Evolutionary conservation across 2,888 invertebrate species (phyloP).

Genomic region (Noctua pronuba): DNA sequence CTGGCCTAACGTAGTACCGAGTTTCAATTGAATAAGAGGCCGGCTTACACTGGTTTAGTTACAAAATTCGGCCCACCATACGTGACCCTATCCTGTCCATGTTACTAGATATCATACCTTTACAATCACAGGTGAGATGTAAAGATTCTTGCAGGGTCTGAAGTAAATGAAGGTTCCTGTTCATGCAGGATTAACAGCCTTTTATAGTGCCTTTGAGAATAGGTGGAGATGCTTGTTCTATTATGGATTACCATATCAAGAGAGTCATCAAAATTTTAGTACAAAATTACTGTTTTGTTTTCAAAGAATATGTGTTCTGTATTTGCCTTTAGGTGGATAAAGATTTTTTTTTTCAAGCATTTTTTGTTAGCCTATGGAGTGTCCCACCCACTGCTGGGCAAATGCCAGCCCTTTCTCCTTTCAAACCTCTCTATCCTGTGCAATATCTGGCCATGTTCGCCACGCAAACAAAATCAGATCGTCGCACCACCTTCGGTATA

Average conservation of each 20-base stretch:
- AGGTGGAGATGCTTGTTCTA: neutral
- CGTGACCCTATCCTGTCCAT: neutral
- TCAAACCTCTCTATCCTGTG: no score
- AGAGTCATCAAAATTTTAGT: neutral
- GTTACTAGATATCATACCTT: slow-evolving; percentile 8
- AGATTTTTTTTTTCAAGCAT: no score
- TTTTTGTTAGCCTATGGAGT: no score
- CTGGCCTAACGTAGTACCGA: neutral
- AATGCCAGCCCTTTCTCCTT: no score
- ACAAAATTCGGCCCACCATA: neutral
- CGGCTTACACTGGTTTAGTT: neutral
- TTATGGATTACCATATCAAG: neutral
- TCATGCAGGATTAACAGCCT: neutral
- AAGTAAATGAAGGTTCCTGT: slow-evolving; percentile 7
- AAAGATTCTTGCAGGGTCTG: neutral
- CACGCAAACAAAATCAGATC: no score
- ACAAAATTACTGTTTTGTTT: no score
- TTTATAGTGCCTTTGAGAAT: neutral
- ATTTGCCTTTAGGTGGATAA: no score
- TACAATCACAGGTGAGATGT: neutral
- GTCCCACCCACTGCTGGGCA: no score
- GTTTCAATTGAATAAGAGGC: neutral
- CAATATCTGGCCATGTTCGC: no score
- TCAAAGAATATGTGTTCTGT: no score
- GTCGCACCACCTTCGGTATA: no score